Evolutionary conservation across 2,113 vertebrate species (phyloP), one percentile per base, ranked within the genome.

Genomic region (Ptyas mucosa): DNA sequence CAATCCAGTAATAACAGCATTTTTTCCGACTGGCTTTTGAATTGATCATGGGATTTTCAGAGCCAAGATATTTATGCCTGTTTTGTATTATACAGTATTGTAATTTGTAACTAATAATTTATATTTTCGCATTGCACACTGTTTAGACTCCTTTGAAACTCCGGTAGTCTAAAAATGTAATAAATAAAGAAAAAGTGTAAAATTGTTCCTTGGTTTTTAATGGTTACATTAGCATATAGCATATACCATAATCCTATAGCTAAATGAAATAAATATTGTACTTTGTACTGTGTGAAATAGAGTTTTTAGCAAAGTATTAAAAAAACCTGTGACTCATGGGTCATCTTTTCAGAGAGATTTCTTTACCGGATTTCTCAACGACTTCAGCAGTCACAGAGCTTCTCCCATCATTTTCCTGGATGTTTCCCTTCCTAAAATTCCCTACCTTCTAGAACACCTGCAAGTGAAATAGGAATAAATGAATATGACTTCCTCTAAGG

Each of bases 261-360:
- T 26, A 26, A 61, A 87, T 90, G 88, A 15, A 94, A 64, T 90
- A 95, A 92, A 14, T 94, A 94, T 11, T 55, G 53, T 29, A 39
- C 43, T 51, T 34, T 95, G 85, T 97, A 43, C 96, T 99, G 98
- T 69, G 94, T 98, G 95, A 94, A 90, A 55, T 95, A 95, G 93
- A 98, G 99, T 15, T 98, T 98, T 96, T 91, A 98, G 86, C 93
- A 98, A 92, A 98, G 97, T 89, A 98, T 99, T 95, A 99, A 96
- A 61, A 61, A 61, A 29, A 29, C 10, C 58, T 61, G 24, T 61
- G 58, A 61, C 9, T 26, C 58, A 29, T 1, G 20, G 54, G 20
- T 21, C 54, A 55, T 55, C 5, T 55, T 7, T 52, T 52, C 52
- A 52, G 24, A 29, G 24, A 29, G 9, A 61, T 61, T 61, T 61